These are phyloP conservation scores for Hepsetus odoe DNA, from an alignment of 2,113 vertebrate species.

Conservation along the genomic window DNA sequence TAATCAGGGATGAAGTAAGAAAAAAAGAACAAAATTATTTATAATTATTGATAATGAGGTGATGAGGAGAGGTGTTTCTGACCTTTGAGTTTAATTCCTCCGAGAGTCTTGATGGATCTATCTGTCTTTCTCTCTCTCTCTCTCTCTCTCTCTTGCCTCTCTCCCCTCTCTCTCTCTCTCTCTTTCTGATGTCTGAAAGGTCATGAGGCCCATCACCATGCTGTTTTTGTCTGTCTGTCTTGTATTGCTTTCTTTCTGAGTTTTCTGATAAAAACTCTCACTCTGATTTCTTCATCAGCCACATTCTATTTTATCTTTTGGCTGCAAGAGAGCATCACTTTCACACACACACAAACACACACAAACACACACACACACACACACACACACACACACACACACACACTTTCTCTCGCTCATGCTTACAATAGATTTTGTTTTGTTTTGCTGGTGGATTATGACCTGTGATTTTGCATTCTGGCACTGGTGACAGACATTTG, in stretches of 20 bases:
- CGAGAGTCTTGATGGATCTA: not conserved
- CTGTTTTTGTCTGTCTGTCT: conserved; percentile 19
- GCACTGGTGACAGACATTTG: not conserved
- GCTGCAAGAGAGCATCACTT: conserved; percentile 24
- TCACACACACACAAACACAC: not conserved
- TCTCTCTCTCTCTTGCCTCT: not conserved
- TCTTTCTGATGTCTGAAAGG: conserved; percentile 25
- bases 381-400: not conserved
- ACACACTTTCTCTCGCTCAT: not conserved
- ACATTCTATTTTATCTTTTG: conserved; percentile 69
- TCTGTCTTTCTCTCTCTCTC: not conserved
- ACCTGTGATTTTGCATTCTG: not conserved
- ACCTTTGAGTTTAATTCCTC: not conserved
- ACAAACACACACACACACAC: too few species aligned
- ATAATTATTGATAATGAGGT: not conserved
- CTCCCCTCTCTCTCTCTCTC: not conserved
- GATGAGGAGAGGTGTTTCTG: not conserved
- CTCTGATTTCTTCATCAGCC: conserved; percentile 50
- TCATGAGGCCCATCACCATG: conserved; percentile 18
- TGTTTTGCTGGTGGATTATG: not conserved
- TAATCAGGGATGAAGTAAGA: not conserved
- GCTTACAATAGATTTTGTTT: not conserved
- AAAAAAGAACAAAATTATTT: not conserved
- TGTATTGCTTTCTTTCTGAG: conserved; percentile 42
- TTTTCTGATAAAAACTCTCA: conserved; percentile 49